Evolutionary conservation across 1,140 invertebrate species (phyloP).

Genomic region (Lepeophtheirus salmonis): DNA sequence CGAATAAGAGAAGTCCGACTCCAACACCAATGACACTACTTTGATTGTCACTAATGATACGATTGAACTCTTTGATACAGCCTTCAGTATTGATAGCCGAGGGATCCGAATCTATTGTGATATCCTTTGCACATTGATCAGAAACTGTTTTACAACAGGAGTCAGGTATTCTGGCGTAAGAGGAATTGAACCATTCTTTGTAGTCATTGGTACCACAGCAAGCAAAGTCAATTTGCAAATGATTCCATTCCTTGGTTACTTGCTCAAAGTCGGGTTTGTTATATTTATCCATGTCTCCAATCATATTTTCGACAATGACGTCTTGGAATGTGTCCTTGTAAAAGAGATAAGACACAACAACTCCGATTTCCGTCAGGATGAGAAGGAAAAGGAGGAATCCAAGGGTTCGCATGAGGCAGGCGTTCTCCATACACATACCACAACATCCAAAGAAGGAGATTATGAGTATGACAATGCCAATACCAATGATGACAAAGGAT

Average conservation of each 20-base stretch:
- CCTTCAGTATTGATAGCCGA: background rate
- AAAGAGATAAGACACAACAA: conserved; percentile 13
- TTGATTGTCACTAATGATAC: conserved; percentile 16
- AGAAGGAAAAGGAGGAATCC: background rate
- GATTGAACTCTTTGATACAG: conserved; percentile 17
- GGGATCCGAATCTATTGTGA: background rate
- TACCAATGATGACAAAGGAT: conserved; percentile 23
- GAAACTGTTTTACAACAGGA: conserved; percentile 20
- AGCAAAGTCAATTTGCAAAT: conserved; percentile 16
- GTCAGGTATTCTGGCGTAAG: conserved; percentile 18
- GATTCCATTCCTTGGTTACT: conserved; percentile 19
- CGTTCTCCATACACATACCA: conserved; percentile 25
- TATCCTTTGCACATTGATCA: background rate
- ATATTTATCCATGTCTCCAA: conserved; percentile 19
- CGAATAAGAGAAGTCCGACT: conserved; percentile 20
- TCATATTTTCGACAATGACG: conserved; percentile 18
- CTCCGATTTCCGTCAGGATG: background rate
- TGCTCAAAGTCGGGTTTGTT: background rate
- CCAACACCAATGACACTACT: conserved; percentile 20
- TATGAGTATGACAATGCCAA: conserved; percentile 22
- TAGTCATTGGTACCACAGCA: conserved; percentile 21
- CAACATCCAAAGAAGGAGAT: conserved; percentile 26
- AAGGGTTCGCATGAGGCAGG: conserved; percentile 25
- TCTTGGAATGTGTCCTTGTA: conserved; percentile 20
- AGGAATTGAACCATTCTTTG: conserved; percentile 18